Percentiles rank a stretch among this genome's conserved stretches.
Conservation (phyloP, 1,140 invertebrate genomes). For the Leptoteleia sp. region DNA sequence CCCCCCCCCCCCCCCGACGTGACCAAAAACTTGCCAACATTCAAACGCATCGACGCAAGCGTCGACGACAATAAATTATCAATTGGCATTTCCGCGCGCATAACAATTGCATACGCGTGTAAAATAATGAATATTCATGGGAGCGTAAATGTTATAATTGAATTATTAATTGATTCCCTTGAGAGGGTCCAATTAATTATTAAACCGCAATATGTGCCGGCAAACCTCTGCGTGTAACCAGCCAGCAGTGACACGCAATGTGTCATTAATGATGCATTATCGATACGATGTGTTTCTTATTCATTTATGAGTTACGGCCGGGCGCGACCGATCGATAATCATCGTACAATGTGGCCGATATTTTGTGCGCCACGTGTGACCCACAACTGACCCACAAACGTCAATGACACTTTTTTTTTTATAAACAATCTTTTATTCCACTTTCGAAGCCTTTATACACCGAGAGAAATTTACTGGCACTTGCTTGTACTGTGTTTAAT, state of each 20-base stretch:
- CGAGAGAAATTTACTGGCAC: no score
- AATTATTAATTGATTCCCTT: constrained; percentile 45
- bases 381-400: constrained; percentile 1
- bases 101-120: constrained; percentile 5
- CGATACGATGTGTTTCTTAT: constrained; percentile 27
- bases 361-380: neutral
- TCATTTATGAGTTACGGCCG: constrained; percentile 11
- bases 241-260: constrained; percentile 35
- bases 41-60: no score
- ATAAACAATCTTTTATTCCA: neutral
- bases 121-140: constrained; percentile 19
- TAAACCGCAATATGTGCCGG: constrained; percentile 25
- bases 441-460: no score
- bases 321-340: constrained; percentile 19
- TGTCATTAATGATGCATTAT: constrained; percentile 48
- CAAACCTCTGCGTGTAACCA: constrained; percentile 22
- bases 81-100: no score
- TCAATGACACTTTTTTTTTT: constrained; percentile 20
- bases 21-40: no score
- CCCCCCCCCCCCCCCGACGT: no score
- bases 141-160: constrained; percentile 45
- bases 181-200: constrained; percentile 43
- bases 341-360: constrained; percentile 10
- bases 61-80: no score
- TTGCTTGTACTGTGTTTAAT: no score